phyloP scores from a whole-genome alignment of 2,888 invertebrate species.

The Epinotia brunnichana region DNA sequence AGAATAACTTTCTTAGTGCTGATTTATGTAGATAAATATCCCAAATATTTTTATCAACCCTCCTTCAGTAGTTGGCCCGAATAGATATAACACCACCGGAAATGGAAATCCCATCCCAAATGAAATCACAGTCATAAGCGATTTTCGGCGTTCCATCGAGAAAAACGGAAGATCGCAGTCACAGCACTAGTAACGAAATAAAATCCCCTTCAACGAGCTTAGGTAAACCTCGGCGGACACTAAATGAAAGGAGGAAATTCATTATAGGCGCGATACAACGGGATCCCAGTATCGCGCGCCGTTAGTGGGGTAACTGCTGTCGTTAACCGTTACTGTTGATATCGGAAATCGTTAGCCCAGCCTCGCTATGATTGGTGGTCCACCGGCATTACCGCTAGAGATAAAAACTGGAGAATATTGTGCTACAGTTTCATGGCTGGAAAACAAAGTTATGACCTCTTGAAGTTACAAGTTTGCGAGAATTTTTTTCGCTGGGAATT shows the following conservation, averaged over 20 bases:
- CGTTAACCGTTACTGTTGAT: slow-evolving; percentile 65
- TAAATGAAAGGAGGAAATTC: slow-evolving; percentile 72
- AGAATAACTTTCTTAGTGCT: neutral
- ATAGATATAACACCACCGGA: slow-evolving; percentile 27
- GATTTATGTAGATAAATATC: neutral
- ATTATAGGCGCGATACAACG: slow-evolving; percentile 61
- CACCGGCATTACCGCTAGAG: slow-evolving; percentile 53
- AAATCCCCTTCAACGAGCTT: slow-evolving; percentile 45
- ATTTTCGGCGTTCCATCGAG: slow-evolving; percentile 8
- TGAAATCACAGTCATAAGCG: slow-evolving; percentile 20
- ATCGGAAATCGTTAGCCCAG: slow-evolving; percentile 74
- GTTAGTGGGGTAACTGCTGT: slow-evolving; percentile 65
- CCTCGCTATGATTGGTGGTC: slow-evolving; percentile 72
- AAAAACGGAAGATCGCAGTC: slow-evolving; percentile 11
- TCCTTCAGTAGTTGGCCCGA: slow-evolving; percentile 4
- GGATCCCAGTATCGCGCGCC: slow-evolving; percentile 58
- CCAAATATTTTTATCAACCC: neutral
- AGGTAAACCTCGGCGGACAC: slow-evolving; percentile 57
- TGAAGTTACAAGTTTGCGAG: slow-evolving; percentile 41
- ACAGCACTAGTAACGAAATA: slow-evolving; percentile 32
- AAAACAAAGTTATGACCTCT: slow-evolving; percentile 43
- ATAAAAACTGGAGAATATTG: slow-evolving; percentile 55
- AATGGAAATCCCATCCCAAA: slow-evolving; percentile 20
- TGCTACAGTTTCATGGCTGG: slow-evolving; percentile 45
- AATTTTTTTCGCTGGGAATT: slow-evolving; percentile 40